phyloP scores from a whole-genome alignment of 2,888 invertebrate genomes.

The Leucophenga montana region DNA sequence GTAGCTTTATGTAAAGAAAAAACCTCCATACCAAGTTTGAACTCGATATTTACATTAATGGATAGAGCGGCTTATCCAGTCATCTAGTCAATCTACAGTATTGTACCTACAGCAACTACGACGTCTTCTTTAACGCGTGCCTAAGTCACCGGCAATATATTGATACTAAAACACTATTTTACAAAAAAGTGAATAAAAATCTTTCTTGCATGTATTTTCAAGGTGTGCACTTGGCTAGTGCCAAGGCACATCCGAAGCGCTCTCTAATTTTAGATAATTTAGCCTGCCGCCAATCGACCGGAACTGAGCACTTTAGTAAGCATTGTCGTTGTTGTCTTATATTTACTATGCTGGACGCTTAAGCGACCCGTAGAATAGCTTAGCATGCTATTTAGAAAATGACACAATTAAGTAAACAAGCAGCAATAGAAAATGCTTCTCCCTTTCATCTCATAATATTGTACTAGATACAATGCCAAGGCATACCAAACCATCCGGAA shows the following conservation, averaged over 20 bases:
- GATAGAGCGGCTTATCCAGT: no score
- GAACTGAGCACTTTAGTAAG: conserved; percentile 61
- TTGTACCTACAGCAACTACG: no score
- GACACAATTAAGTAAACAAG: conserved; percentile 30
- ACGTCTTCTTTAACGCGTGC: no score
- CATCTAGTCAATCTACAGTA: no score
- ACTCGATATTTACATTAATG: no score
- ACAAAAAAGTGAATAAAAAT: conserved; percentile 6
- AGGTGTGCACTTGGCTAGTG: conserved; percentile 43
- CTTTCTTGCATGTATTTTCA: conserved; percentile 55
- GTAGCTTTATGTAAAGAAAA: no score
- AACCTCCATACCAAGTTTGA: no score
- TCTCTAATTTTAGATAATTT: conserved; percentile 28
- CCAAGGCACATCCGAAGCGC: no score
- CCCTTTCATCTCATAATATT: not conserved
- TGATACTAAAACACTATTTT: no score
- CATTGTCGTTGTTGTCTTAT: not conserved
- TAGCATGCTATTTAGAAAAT: conserved; percentile 1
- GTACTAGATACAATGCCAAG: not conserved
- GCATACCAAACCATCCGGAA: not conserved
- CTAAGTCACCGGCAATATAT: no score
- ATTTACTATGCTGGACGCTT: conserved; percentile 27
- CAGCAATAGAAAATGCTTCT: conserved; percentile 9
- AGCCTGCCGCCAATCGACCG: conserved; percentile 44
- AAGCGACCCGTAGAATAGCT: not conserved